A percentile compares a stretch with the other conserved stretches of the same genome.
These are phyloP conservation scores for Acleris laterana DNA, from an alignment of 2,888 invertebrate genomes.

Conservation along the genomic window DNA sequence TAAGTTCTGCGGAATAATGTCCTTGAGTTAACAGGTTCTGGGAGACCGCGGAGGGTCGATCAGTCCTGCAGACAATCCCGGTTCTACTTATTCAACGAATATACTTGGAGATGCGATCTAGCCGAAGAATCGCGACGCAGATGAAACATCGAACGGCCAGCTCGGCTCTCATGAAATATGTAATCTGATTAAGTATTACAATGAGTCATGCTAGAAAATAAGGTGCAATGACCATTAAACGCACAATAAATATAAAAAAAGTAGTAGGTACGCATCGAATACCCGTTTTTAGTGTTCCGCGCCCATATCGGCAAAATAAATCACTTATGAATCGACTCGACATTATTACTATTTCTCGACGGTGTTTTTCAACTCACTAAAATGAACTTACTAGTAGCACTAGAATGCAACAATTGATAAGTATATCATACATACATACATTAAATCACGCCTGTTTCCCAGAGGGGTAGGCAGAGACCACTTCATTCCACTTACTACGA, in stretches of 20 bases:
- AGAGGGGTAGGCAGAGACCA: too few relatives aligned
- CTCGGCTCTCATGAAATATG: conserved; percentile 67
- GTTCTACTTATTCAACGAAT: conserved; percentile 67
- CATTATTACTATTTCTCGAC: not conserved
- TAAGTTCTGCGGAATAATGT: conserved; percentile 46
- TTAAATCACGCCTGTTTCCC: too few relatives aligned
- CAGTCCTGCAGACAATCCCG: conserved; percentile 59
- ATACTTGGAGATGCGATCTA: conserved; percentile 66
- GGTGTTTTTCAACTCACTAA: not conserved
- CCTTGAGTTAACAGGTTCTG: conserved; percentile 45
- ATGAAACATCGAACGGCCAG: conserved; percentile 65
- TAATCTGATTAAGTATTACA: conserved; percentile 67
- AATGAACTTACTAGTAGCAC: too few relatives aligned
- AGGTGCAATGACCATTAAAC: conserved; percentile 51
- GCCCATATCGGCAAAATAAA: not conserved
- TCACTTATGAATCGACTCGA: not conserved
- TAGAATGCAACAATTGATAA: too few relatives aligned
- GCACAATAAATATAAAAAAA: conserved; percentile 48
- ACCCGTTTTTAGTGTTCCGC: conserved; percentile 7
- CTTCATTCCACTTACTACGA: too few relatives aligned
- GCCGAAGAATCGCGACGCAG: conserved; percentile 65
- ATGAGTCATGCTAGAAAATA: conserved; percentile 56
- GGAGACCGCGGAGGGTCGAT: conserved; percentile 52
- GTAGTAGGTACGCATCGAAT: conserved; percentile 34
- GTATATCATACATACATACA: too few relatives aligned